Evolutionary conservation across 1,140 invertebrate genomes (phyloP).

Genomic region (Leptinotarsa lineolata): DNA sequence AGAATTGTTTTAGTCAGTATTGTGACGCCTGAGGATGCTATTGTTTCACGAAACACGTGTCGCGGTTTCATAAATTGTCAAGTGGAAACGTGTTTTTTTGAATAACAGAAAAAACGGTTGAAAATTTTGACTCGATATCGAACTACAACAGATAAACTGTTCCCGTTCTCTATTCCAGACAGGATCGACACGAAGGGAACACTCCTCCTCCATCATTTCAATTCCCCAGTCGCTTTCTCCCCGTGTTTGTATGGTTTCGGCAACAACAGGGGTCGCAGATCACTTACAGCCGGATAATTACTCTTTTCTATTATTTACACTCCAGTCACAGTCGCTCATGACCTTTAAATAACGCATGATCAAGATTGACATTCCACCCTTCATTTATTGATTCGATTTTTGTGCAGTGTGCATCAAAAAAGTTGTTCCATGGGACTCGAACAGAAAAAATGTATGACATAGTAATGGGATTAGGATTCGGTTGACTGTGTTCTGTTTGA

Average conservation of each 20-base stretch:
- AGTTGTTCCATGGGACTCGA: neutral
- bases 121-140: too few species aligned
- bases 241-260: slow-evolving; percentile 42
- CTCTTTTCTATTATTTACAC: slow-evolving; percentile 47
- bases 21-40: too few species aligned
- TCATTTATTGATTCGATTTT: slow-evolving; percentile 21
- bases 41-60: too few species aligned
- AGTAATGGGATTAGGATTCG: neutral
- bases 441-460: neutral
- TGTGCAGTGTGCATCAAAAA: neutral
- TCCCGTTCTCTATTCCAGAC: too few species aligned
- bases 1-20: too few species aligned
- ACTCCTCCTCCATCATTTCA: neutral
- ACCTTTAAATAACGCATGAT: slow-evolving; percentile 34
- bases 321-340: slow-evolving; percentile 32
- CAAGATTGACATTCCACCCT: slow-evolving; percentile 28
- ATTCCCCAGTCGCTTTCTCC: slow-evolving; percentile 12
- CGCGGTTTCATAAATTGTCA: too few species aligned
- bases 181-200: neutral
- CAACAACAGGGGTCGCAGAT: slow-evolving; percentile 44
- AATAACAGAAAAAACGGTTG: too few species aligned
- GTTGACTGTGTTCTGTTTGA: neutral
- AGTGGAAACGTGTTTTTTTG: too few species aligned
- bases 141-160: too few species aligned
- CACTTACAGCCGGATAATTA: slow-evolving; percentile 46